Conservation (phyloP, 1,140 invertebrate species). For the Ylistrum balloti region DNA sequence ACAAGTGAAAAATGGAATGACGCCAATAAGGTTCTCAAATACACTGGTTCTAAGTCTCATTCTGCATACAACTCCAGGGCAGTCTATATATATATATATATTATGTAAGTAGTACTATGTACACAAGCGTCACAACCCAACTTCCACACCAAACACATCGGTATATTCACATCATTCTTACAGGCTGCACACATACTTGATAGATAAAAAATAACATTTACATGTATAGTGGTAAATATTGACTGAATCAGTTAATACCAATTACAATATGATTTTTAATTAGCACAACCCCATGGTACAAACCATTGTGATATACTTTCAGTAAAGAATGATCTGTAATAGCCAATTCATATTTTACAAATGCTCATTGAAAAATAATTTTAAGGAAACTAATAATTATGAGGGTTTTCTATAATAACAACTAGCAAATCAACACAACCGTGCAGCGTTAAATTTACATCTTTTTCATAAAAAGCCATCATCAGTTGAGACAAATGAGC, state of each 20-base stretch:
- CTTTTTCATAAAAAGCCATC: too few species aligned
- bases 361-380: neutral
- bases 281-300: slow-evolving; percentile 11
- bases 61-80: slow-evolving; percentile 16
- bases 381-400: neutral
- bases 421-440: neutral
- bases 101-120: slow-evolving; percentile 16
- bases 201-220: slow-evolving; percentile 35
- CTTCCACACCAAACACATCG: neutral
- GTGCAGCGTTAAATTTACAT: too few species aligned
- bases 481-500: too few species aligned
- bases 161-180: neutral
- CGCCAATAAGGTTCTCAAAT: slow-evolving; percentile 21
- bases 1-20: slow-evolving; percentile 39
- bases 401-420: neutral
- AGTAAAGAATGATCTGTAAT: neutral
- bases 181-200: neutral
- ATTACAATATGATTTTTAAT: neutral
- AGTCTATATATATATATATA: neutral
- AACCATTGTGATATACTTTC: neutral
- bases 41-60: slow-evolving; percentile 24
- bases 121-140: neutral
- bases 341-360: neutral
- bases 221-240: neutral
- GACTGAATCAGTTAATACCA: neutral